Percentiles rank a stretch among this genome's conserved stretches.
These are phyloP conservation scores for Holothuria glaberrima DNA, from an alignment of 35 echinoderm and acorn worm genomes.

Conservation along the genomic window DNA sequence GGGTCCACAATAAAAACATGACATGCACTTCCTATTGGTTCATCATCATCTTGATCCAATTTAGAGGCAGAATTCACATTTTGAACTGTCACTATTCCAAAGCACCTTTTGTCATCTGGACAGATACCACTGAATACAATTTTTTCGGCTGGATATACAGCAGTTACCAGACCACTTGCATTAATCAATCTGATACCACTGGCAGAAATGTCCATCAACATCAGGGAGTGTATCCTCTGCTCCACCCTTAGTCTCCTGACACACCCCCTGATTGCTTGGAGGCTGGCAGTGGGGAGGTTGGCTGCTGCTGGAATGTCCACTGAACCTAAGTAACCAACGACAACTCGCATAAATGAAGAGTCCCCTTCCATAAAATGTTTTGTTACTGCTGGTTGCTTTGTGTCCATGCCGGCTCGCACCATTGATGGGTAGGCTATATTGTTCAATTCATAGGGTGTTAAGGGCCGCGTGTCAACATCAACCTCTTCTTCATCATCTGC, in stretches of 20 bases:
- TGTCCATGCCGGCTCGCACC: neutral
- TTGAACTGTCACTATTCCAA: conserved; percentile 93
- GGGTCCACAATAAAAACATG: conserved; percentile 98
- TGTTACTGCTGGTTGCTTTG: neutral
- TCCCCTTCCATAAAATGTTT: neutral
- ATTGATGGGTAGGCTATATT: conserved; percentile 86
- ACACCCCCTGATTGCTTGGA: conserved; percentile 96
- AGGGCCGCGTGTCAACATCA: conserved; percentile 61
- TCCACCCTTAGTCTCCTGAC: conserved; percentile 90
- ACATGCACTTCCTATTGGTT: conserved; percentile 93
- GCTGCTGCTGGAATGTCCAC: conserved; percentile 97
- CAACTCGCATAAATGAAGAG: conserved; percentile 52
- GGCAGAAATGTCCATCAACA: conserved; percentile 88
- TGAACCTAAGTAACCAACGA: conserved; percentile 96
- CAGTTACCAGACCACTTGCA: conserved; percentile 71
- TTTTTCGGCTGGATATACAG: conserved; percentile 86
- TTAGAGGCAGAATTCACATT: conserved; percentile 41
- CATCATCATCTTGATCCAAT: conserved; percentile 70
- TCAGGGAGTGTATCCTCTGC: conserved; percentile 90
- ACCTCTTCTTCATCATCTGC: conserved; percentile 68
- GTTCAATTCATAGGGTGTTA: conserved; percentile 87
- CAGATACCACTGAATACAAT: conserved; percentile 94
- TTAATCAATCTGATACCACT: conserved; percentile 82
- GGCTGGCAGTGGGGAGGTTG: conserved; percentile 94
- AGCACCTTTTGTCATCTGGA: conserved; percentile 96